Evolutionary conservation across 1,140 invertebrate species (phyloP).

Genomic region (Samia ricini): DNA sequence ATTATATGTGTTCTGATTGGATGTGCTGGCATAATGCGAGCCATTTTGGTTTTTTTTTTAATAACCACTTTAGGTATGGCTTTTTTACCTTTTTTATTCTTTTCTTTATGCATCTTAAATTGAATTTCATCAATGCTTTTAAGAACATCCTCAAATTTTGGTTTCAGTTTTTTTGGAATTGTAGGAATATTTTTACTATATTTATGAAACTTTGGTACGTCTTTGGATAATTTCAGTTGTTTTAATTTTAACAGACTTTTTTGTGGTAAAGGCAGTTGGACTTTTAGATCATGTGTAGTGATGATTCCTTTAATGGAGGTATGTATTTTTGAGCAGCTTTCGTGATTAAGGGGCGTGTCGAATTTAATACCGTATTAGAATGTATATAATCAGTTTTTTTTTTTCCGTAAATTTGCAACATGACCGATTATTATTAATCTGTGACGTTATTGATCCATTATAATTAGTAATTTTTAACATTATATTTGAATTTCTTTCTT

Average conservation of each 20-base stretch:
- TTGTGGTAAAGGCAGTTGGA: slow-evolving; percentile 66
- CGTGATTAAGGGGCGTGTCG: slow-evolving; percentile 55
- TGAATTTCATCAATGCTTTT: slow-evolving; percentile 74
- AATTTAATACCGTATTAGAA: slow-evolving; percentile 31
- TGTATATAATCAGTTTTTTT: slow-evolving; percentile 32
- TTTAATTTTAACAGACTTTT: slow-evolving; percentile 64
- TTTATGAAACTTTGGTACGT: slow-evolving; percentile 44
- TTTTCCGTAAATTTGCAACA: slow-evolving; percentile 55
- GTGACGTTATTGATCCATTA: slow-evolving; percentile 54
- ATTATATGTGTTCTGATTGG: slow-evolving; percentile 41
- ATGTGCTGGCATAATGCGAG: slow-evolving; percentile 68
- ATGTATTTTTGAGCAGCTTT: slow-evolving; percentile 76
- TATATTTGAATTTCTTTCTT: slow-evolving; percentile 58
- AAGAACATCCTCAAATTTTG: slow-evolving; percentile 75
- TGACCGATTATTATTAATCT: slow-evolving; percentile 41
- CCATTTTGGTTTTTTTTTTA: slow-evolving; percentile 68
- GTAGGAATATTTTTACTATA: slow-evolving; percentile 20
- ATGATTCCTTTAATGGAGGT: slow-evolving; percentile 63
- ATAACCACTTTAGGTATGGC: slow-evolving; percentile 72
- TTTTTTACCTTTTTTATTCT: slow-evolving; percentile 58
- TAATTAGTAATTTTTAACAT: slow-evolving; percentile 64
- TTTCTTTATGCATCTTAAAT: slow-evolving; percentile 64
- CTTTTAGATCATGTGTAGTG: slow-evolving; percentile 59
- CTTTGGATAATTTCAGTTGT: slow-evolving; percentile 63
- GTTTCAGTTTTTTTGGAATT: slow-evolving; percentile 57